Base-by-base conservation (phyloP, 2,888 invertebrate species). In the Drosophila paracracens region DNA sequence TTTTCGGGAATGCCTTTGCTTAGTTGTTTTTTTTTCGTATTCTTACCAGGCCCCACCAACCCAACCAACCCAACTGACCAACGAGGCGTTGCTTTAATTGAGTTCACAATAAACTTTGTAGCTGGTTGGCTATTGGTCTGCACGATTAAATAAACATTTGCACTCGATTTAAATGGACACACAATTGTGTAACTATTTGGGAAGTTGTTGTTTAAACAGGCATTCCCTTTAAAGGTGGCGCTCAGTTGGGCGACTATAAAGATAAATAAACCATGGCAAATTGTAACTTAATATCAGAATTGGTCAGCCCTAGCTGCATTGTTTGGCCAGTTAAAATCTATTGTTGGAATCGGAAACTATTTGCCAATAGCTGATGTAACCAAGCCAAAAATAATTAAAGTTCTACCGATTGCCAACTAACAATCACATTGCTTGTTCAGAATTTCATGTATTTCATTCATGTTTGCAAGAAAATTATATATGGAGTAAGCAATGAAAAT, bases 121-220 rank as follows among this genome's bases (percentile, higher is more conserved):
- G 57, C 46, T 65, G 62, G 31, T 68, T 73, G 40, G 58, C 57
- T 58, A 58, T 65, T 61, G 53, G 63, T 43, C 67, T 56, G 59
- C 51, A 36, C 74, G 70, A 80, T 79, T 79, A 76, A 74, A 80
- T 79, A 80, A 80, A 79, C 77, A 79, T 80, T 80, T 74, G 63
- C 76, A 74, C 77, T 77, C 77, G 70, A 77, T 70, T 79, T 74
- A 76, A 79, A 76, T 74, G 76, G 60, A 68, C 58, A 65, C 33
- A 69, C 54, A 69, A 74, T 57, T 51, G 40, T 43, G 33, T 29
- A 61, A 70, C 56, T 68, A 71, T 78, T 71, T 56, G 33, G 38
- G 53, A 67, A 66, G 63, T 76, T 66, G 48, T 38, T 71, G 35
- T 72, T 61, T 51, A 43, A 67, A 56, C 25, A 54, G 40, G 25